phyloP scores from a whole-genome alignment of 2,113 vertebrate species.

The Butorides virescens region DNA sequence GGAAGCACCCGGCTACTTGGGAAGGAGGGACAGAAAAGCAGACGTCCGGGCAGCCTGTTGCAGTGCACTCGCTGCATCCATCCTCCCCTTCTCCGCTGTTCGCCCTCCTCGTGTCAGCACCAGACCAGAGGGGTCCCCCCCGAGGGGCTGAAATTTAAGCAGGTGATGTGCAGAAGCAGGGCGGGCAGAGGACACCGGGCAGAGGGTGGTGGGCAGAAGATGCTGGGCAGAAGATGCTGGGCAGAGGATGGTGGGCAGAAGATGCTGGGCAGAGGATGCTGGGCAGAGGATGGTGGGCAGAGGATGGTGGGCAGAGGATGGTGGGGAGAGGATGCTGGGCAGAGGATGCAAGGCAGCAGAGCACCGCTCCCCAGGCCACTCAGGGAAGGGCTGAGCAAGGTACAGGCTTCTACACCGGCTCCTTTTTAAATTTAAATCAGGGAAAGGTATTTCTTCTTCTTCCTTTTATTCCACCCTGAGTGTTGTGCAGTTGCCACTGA shows the following conservation, averaged over 20 bases:
- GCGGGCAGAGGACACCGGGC: background rate
- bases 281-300: no score
- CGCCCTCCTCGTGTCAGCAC: background rate
- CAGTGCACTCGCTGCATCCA: fast-evolving
- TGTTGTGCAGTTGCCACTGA: conserved; percentile 51
- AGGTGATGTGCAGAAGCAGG: background rate
- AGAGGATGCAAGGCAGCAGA: background rate
- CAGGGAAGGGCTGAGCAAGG: background rate
- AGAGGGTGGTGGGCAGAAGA: no score
- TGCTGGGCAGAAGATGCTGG: no score
- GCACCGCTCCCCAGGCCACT: background rate
- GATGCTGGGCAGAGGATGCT: no score
- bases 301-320: no score
- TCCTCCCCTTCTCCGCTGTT: background rate
- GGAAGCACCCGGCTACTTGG: background rate
- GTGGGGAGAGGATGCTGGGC: no score
- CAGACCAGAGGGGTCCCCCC: background rate
- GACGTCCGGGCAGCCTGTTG: background rate
- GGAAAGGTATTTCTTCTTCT: conserved; percentile 16
- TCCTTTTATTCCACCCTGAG: conserved; percentile 26
- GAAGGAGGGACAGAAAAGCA: background rate
- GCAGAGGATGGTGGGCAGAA: no score
- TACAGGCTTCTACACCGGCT: background rate
- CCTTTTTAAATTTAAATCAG: conserved; percentile 33
- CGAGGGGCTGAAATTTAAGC: background rate